phyloP scores from a whole-genome alignment of 1,140 invertebrate species.

The Drosophila cardini region DNA sequence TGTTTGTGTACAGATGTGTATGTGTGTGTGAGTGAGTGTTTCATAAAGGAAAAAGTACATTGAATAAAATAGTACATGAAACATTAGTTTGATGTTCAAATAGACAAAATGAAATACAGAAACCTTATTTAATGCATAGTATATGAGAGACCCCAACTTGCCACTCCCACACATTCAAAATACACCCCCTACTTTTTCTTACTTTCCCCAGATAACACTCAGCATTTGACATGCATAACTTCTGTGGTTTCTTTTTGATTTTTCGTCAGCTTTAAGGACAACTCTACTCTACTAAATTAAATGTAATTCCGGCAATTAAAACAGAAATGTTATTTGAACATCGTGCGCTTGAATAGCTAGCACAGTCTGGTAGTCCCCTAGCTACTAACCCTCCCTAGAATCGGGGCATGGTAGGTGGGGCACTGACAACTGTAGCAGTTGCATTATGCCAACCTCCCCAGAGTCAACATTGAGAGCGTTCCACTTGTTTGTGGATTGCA shows the following conservation, averaged over 20 bases:
- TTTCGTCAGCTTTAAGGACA: constrained; percentile 8
- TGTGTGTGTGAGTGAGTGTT: constrained; percentile 12
- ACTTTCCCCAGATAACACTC: not conserved
- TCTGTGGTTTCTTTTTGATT: constrained; percentile 32
- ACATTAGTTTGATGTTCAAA: constrained; percentile 11
- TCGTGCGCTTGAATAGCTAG: not conserved
- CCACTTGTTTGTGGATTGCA: constrained; percentile 5
- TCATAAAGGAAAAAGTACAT: constrained; percentile 37
- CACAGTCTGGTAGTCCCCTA: no score
- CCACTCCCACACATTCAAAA: not conserved
- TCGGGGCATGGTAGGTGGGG: no score
- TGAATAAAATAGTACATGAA: constrained; percentile 9
- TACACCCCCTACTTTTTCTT: not conserved
- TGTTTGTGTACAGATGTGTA: constrained; percentile 4
- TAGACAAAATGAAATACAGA: constrained; percentile 12
- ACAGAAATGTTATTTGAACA: constrained; percentile 35
- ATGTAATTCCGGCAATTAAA: constrained; percentile 43
- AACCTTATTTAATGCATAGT: constrained; percentile 49
- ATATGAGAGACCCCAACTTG: constrained; percentile 19
- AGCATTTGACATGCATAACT: constrained; percentile 16
- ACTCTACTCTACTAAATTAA: constrained; percentile 29
- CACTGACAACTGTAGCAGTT: not conserved
- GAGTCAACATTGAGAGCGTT: not conserved
- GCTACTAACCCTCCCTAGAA: no score
- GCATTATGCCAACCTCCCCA: not conserved